These are phyloP conservation scores for Megalopta genalis DNA, from an alignment of 1,140 invertebrate species.

Conservation along the genomic window DNA sequence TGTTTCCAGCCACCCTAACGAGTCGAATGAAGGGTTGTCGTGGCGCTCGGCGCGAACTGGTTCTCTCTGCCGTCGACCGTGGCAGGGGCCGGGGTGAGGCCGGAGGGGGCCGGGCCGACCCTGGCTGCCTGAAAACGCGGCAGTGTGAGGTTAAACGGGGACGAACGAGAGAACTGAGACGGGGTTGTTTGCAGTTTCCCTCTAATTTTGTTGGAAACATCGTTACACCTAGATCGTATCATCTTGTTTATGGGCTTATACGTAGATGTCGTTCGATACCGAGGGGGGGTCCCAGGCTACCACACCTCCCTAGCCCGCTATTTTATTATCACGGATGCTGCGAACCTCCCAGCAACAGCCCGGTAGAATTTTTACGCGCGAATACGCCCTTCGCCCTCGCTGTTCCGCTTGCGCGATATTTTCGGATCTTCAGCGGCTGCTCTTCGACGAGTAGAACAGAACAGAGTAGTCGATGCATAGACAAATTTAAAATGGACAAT, in stretches of 20 bases:
- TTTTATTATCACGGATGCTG: slow-evolving; percentile 61
- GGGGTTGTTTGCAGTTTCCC: slow-evolving; percentile 75
- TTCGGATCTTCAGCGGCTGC: neutral
- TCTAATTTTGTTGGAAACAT: slow-evolving; percentile 76
- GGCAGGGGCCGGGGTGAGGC: too few species aligned
- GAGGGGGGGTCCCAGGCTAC: neutral
- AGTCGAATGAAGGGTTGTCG: slow-evolving; percentile 73
- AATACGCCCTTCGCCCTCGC: neutral
- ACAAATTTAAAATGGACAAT: too few species aligned
- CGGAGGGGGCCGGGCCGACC: neutral
- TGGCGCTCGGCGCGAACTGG: slow-evolving; percentile 60
- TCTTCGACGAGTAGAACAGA: too few species aligned
- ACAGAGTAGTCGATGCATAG: too few species aligned
- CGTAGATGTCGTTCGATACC: slow-evolving; percentile 66
- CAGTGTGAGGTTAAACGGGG: slow-evolving; percentile 67
- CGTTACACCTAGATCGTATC: slow-evolving; percentile 74
- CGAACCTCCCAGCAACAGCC: neutral
- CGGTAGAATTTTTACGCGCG: slow-evolving; percentile 14
- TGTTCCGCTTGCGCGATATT: neutral
- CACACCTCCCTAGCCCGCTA: slow-evolving; percentile 37
- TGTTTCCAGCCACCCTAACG: slow-evolving; percentile 70
- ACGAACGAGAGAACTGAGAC: slow-evolving; percentile 71
- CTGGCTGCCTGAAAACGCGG: slow-evolving; percentile 1
- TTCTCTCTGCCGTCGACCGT: slow-evolving; percentile 23
- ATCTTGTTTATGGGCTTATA: slow-evolving; percentile 74